These are phyloP conservation scores for Lycia hirtaria DNA, from an alignment of 2,888 invertebrate genomes.

Conservation along the genomic window DNA sequence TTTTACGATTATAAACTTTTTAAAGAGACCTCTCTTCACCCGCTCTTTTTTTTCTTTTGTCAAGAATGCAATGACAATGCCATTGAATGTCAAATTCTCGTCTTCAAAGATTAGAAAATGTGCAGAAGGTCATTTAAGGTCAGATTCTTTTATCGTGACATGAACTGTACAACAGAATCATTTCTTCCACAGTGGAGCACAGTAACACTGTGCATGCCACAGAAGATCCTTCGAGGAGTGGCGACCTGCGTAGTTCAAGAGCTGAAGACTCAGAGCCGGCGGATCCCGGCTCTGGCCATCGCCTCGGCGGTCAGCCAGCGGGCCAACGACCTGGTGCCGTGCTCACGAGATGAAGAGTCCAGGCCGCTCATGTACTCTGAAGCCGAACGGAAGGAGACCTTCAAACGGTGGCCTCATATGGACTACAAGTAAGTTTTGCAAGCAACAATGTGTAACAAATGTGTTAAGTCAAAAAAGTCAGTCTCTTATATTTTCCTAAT, in stretches of 20 bases:
- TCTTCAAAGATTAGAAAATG: too few species aligned
- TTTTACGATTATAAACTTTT: too few species aligned
- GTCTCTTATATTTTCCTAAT: too few species aligned
- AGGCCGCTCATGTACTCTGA: constrained; percentile 94
- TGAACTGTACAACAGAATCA: not conserved
- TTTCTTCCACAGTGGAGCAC: constrained; percentile 93
- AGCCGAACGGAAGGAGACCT: constrained; percentile 95
- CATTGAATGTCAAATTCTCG: too few species aligned
- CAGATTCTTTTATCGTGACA: too few species aligned
- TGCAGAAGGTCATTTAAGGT: too few species aligned
- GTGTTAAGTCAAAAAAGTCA: too few species aligned
- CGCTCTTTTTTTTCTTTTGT: too few species aligned
- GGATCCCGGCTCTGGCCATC: constrained; percentile 94
- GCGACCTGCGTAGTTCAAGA: constrained; percentile 93
- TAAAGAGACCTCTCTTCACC: too few species aligned
- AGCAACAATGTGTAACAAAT: too few species aligned
- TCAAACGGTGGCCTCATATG: constrained; percentile 98
- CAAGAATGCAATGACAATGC: too few species aligned
- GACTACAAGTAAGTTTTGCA: constrained; percentile 92
- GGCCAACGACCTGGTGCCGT: constrained; percentile 90
- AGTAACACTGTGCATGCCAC: constrained; percentile 92
- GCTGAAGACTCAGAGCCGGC: constrained; percentile 92
- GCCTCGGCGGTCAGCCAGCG: constrained; percentile 96
- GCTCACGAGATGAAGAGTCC: constrained; percentile 78
- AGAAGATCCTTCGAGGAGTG: constrained; percentile 91